Conservation (phyloP, 2,888 invertebrate genomes). For the Clunio marinus region DNA sequence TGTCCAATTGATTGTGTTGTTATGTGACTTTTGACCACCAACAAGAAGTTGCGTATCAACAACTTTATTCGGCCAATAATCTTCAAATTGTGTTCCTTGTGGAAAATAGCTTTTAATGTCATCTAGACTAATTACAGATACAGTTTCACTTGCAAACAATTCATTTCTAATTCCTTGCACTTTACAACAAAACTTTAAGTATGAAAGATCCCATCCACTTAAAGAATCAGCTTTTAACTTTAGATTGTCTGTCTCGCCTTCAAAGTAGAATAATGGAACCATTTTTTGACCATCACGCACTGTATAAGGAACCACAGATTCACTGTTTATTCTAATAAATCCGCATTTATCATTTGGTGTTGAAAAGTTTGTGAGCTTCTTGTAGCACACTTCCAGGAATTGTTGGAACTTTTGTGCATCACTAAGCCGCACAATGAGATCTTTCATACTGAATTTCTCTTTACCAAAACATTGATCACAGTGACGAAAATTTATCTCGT, state of each 20-base stretch:
- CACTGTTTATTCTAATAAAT: conserved; percentile 86
- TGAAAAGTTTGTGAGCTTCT: conserved; percentile 67
- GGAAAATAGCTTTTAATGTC: conserved; percentile 90
- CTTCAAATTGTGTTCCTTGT: conserved; percentile 83
- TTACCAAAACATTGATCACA: conserved; percentile 87
- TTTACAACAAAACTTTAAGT: conserved; percentile 90
- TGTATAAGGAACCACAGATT: conserved; percentile 89
- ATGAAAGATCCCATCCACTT: conserved; percentile 88
- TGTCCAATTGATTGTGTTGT: conserved; percentile 70
- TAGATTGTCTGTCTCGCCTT: conserved; percentile 84
- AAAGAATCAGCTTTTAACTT: conserved; percentile 81
- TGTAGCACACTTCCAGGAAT: conserved; percentile 84
- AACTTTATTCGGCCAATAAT: conserved; percentile 89
- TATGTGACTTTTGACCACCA: conserved; percentile 57
- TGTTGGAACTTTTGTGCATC: conserved; percentile 89
- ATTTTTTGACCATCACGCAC: conserved; percentile 77
- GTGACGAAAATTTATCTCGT: conserved; percentile 89
- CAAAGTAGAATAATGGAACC: conserved; percentile 84
- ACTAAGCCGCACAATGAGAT: conserved; percentile 79
- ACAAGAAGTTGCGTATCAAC: conserved; percentile 75
- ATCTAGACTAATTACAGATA: conserved; percentile 82
- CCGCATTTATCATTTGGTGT: conserved; percentile 77
- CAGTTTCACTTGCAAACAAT: conserved; percentile 84
- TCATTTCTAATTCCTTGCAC: conserved; percentile 90
- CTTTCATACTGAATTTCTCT: conserved; percentile 80